Evolutionary conservation across 2,888 invertebrate genomes (phyloP).

Genomic region (Herminia tarsipennalis): DNA sequence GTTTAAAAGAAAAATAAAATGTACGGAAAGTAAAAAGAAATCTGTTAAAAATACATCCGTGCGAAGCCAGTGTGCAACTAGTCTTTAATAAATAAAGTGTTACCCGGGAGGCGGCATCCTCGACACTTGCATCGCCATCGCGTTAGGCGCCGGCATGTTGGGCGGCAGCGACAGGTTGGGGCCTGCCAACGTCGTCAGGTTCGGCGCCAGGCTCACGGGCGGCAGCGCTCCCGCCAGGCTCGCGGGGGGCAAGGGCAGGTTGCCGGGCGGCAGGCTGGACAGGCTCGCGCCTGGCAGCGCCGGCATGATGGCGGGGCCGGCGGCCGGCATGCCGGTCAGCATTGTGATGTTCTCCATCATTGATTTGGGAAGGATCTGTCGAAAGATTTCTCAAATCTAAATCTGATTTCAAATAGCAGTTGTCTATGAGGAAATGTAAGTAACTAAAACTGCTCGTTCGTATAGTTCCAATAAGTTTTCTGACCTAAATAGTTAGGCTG

Average conservation of each 20-base stretch:
- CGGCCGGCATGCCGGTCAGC: conserved; percentile 46
- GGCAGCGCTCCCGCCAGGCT: conserved; percentile 13
- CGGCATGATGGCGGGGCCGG: conserved; percentile 26
- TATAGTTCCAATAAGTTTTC: no score
- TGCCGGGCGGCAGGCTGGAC: conserved; percentile 12
- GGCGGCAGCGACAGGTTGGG: conserved; percentile 6
- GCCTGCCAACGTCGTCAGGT: conserved; percentile 6
- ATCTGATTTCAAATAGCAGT: no score
- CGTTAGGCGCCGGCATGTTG: conserved; percentile 11
- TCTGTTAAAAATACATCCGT: neutral
- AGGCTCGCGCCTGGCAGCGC: conserved; percentile 14
- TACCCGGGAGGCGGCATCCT: conserved; percentile 72
- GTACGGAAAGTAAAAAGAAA: neutral
- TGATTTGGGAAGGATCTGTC: conserved; percentile 72
- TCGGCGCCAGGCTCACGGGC: conserved; percentile 24
- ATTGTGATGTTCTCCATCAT: conserved; percentile 69
- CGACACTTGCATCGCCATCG: conserved; percentile 48
- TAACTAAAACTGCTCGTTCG: no score
- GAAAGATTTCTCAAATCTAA: no score
- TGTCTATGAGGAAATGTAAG: no score
- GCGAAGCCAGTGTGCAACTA: no score
- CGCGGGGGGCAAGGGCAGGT: conserved; percentile 13
- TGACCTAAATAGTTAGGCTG: no score
- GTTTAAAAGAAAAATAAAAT: neutral
- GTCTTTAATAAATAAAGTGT: conserved; percentile 6